phyloP scores from a whole-genome alignment of 2,113 vertebrate species.

The Geothlypis trichas region DNA sequence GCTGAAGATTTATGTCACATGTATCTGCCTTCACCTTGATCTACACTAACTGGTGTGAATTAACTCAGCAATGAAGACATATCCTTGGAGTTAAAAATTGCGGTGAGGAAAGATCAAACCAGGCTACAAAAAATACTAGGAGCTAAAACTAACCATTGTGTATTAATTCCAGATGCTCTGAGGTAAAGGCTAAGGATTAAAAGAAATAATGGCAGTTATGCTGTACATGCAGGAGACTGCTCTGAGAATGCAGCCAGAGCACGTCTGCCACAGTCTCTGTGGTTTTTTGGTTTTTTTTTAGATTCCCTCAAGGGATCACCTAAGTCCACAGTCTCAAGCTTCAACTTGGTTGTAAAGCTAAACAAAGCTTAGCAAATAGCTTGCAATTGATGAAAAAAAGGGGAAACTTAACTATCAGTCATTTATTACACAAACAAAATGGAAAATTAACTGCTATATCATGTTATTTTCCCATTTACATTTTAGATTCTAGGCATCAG shows the following conservation, averaged over 20 bases:
- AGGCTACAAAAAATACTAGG: background rate
- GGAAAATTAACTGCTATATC: background rate
- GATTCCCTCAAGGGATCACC: background rate
- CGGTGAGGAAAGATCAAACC: background rate
- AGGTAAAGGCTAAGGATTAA: background rate
- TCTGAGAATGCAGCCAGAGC: background rate
- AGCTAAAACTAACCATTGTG: background rate
- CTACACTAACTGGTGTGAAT: background rate
- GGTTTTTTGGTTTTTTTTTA: accelerated
- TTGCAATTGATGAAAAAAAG: background rate
- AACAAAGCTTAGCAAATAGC: background rate
- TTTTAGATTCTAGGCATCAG: background rate
- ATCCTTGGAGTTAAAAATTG: background rate
- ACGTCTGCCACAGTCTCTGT: background rate
- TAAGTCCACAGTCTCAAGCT: background rate
- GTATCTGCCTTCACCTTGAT: background rate
- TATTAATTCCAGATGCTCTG: background rate
- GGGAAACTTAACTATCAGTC: background rate
- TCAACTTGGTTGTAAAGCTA: background rate
- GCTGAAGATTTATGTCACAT: background rate
- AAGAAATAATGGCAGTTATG: background rate
- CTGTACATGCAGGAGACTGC: background rate
- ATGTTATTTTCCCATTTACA: background rate
- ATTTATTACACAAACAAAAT: background rate
- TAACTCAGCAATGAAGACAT: background rate